Evolutionary conservation across 2,113 vertebrate species (phyloP).

Genomic region (Tichodroma muraria): DNA sequence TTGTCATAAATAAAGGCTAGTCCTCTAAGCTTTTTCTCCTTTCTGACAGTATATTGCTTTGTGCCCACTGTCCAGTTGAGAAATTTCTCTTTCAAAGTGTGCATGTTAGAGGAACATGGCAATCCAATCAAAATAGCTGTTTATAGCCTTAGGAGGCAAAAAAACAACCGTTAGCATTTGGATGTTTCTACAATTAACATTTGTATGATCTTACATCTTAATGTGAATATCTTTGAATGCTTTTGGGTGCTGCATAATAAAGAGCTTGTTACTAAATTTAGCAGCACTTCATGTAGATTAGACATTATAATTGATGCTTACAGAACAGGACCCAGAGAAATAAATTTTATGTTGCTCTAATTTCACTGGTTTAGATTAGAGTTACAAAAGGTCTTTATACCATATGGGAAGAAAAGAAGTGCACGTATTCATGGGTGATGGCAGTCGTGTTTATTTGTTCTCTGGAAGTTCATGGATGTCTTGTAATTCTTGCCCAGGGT

Average conservation of each 20-base stretch:
- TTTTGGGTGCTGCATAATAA: conserved; percentile 19
- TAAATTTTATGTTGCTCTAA: conserved; percentile 36
- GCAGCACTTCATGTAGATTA: conserved; percentile 24
- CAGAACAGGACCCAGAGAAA: conserved; percentile 36
- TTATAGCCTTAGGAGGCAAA: background rate
- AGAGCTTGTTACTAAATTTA: conserved; percentile 34
- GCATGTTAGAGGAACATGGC: background rate
- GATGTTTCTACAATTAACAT: background rate
- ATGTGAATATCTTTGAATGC: conserved; percentile 13
- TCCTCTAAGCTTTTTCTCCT: background rate
- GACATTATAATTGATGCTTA: conserved; percentile 36
- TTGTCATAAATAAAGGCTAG: background rate
- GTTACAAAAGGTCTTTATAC: background rate
- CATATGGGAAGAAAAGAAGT: background rate
- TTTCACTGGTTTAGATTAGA: conserved; percentile 46
- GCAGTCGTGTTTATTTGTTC: background rate
- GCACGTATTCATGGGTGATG: background rate
- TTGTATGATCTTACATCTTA: background rate
- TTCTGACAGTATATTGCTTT: background rate
- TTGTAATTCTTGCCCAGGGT: background rate
- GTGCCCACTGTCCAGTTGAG: background rate
- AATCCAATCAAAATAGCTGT: conserved; percentile 14
- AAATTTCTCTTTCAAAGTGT: background rate
- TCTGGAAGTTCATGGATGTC: background rate
- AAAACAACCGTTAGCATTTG: background rate